Base-by-base conservation (phyloP, 2,113 vertebrate genomes). In the Cottus gobio region DNA sequence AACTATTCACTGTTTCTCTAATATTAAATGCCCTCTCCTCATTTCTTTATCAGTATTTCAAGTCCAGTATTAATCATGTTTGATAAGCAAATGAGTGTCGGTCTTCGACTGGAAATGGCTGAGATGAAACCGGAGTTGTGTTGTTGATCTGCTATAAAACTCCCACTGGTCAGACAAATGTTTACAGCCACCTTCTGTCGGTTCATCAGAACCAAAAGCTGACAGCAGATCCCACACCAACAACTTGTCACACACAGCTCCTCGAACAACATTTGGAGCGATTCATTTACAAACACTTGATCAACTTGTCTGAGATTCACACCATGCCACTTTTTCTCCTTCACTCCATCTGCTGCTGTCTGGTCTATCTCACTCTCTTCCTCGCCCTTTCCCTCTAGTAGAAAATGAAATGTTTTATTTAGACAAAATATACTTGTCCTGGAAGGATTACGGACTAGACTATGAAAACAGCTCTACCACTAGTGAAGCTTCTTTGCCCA, bases 151-250 rank as follows among this genome's bases (percentile, higher is more conserved):
- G 39, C 24, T 39, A 3, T n/a, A 64, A 74, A 72, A 28, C 50
- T 50, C 67, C 80, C 2, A 8, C 78, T 63, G 80, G 71, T 72
- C 44, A 83, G 28, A 77, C 58, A 79, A 80, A 66, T 44, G 26
- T 34, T 73, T 30, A 12, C 46, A 78, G 18, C 31, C 63, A 37
- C 7, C 54, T 57, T 71, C 42, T 60, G 74, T 63, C 37, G 2
- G 26, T 61, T 66, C 46, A 44, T 42, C 31, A 0, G 1, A 28
- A 4, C 42, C 58, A 24, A 58, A 71, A 66, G 16, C 65, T 71
- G 63, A 44, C 54, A 54, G 24, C 30, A 65, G 34, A 82, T 72
- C 63, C 16, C 28, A 68, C 28, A 54, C 28, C 57, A n/a, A 58
- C 42, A 69, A 48, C 75, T 63, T 39, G n/a, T n/a, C n/a, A n/a